These are phyloP conservation scores for Gibbula magus DNA, from an alignment of 2,888 invertebrate genomes.

Conservation along the genomic window DNA sequence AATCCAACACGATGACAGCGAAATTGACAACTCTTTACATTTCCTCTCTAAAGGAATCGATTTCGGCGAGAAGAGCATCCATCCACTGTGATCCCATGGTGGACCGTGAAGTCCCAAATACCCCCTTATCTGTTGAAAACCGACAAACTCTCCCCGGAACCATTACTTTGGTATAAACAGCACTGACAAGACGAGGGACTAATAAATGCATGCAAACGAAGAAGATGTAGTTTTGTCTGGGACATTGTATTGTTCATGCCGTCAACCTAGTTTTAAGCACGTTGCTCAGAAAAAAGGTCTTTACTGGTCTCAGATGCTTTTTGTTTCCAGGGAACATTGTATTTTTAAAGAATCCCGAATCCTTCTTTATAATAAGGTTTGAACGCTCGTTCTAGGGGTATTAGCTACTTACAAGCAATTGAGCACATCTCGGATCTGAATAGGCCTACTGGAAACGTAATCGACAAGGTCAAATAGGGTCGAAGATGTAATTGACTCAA, in stretches of 20 bases:
- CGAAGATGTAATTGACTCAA: conserved; percentile 14
- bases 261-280: too few species aligned
- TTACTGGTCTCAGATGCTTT: too few species aligned
- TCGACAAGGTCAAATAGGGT: conserved; percentile 14
- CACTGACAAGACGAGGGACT: not conserved
- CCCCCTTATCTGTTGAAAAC: not conserved
- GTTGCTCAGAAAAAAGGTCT: too few species aligned
- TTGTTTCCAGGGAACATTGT: too few species aligned
- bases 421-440: not conserved
- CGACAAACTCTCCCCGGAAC: not conserved
- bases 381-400: too few species aligned
- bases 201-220: not conserved
- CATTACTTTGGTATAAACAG: not conserved
- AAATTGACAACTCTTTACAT: not conserved
- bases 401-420: not conserved
- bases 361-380: too few species aligned
- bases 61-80: not conserved
- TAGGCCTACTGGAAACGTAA: not conserved
- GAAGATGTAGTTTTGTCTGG: not conserved
- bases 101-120: not conserved
- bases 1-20: not conserved
- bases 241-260: not conserved
- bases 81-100: not conserved
- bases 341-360: too few species aligned
- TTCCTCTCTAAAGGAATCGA: not conserved